These are phyloP conservation scores for Athrips mouffetella DNA, from an alignment of 2,888 invertebrate genomes.

Conservation along the genomic window DNA sequence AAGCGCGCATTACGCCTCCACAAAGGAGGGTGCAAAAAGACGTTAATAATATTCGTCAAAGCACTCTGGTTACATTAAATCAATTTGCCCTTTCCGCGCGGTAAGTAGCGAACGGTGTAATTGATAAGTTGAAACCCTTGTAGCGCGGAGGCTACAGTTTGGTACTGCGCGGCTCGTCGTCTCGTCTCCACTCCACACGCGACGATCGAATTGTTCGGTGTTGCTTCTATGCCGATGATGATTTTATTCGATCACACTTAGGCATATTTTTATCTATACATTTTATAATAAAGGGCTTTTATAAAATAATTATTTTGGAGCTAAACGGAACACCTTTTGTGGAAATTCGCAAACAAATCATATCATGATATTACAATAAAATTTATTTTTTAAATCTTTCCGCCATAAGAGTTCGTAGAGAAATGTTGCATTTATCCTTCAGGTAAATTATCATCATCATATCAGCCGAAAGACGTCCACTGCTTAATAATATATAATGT, in stretches of 20 bases:
- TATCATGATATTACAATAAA: too few species aligned
- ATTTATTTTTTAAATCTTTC: too few species aligned
- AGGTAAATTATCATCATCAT: too few species aligned
- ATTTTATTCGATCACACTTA: not conserved
- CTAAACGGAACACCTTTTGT: too few species aligned
- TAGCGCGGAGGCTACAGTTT: slow-evolving; percentile 70
- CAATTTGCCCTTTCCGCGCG: slow-evolving; percentile 78
- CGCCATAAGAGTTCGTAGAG: too few species aligned
- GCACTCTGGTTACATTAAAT: slow-evolving; percentile 78
- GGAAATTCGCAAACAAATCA: too few species aligned
- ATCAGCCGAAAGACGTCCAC: too few species aligned
- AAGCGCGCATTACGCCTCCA: slow-evolving; percentile 67
- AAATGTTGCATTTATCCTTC: too few species aligned
- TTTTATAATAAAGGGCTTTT: not conserved
- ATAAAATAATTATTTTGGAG: too few species aligned
- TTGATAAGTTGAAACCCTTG: slow-evolving; percentile 79
- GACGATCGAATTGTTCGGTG: too few species aligned
- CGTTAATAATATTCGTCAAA: slow-evolving; percentile 79
- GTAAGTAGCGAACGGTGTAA: slow-evolving; percentile 79
- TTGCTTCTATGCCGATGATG: too few species aligned
- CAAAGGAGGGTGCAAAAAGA: slow-evolving; percentile 73
- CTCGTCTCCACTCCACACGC: slow-evolving; percentile 15
- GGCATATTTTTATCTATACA: not conserved
- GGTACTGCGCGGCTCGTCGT: slow-evolving; percentile 45
- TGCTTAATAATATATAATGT: too few species aligned